Conservation (phyloP, 1,140 invertebrate genomes). For the Listronotus bonariensis region DNA sequence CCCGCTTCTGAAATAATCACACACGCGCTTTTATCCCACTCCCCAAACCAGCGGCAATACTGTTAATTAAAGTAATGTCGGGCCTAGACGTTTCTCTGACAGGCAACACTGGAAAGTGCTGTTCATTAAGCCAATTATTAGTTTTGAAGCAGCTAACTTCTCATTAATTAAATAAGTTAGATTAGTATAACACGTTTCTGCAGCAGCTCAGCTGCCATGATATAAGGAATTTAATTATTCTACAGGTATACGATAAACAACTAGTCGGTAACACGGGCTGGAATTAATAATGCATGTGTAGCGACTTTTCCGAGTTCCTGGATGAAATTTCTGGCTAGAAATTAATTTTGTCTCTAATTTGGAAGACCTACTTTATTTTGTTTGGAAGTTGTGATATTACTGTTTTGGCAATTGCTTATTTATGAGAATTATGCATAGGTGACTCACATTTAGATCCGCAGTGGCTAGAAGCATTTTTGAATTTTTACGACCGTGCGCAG, state of each 20-base stretch:
- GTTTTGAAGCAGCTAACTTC: slow-evolving; percentile 40
- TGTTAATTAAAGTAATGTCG: slow-evolving; percentile 24
- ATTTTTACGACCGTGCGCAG: too few relatives aligned
- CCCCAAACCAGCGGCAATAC: slow-evolving; percentile 8
- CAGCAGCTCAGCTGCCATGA: slow-evolving; percentile 10
- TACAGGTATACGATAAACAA: slow-evolving; percentile 17
- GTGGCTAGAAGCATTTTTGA: too few relatives aligned
- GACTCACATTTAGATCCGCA: too few relatives aligned
- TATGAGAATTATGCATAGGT: too few relatives aligned
- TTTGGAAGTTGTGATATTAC: too few relatives aligned
- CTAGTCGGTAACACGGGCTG: slow-evolving; percentile 9
- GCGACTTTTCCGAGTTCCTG: slow-evolving; percentile 1
- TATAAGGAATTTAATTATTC: slow-evolving; percentile 16
- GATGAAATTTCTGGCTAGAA: too few relatives aligned
- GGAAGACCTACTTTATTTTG: background rate
- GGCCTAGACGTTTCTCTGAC: slow-evolving; percentile 23
- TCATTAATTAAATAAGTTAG: slow-evolving; percentile 41
- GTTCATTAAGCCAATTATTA: slow-evolving; percentile 45
- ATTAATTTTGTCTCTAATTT: background rate
- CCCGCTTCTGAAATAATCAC: background rate
- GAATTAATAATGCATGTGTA: slow-evolving; percentile 8
- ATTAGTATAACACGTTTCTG: slow-evolving; percentile 34
- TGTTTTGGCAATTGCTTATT: too few relatives aligned
- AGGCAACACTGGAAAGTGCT: slow-evolving; percentile 31
- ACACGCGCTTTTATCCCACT: too few relatives aligned